A percentile compares a stretch with the other conserved stretches of the same genome.
phyloP scores from a whole-genome alignment of 2,888 invertebrate genomes.

The Tuberolachnus salignus region DNA sequence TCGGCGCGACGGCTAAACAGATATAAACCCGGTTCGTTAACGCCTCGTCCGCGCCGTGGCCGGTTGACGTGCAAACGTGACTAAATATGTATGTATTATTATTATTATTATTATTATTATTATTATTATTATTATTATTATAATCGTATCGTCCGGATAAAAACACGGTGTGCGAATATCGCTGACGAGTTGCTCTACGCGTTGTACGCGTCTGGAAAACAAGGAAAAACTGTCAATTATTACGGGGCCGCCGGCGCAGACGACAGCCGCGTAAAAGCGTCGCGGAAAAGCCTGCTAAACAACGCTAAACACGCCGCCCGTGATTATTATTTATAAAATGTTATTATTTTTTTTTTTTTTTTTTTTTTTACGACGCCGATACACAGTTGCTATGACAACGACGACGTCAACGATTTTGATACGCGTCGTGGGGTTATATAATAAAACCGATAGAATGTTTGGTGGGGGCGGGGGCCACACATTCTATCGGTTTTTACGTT shows the following conservation, averaged over 20 bases:
- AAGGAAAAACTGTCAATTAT: conserved; percentile 34
- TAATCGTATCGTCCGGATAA: not conserved
- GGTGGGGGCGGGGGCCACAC: too few species aligned
- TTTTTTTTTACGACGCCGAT: not conserved
- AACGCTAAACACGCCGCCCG: too few species aligned
- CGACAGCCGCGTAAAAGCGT: not conserved
- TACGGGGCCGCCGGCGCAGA: not conserved
- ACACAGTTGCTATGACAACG: not conserved
- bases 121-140: conserved; percentile 21
- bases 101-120: conserved; percentile 23
- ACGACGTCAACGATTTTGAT: not conserved
- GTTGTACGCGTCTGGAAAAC: not conserved
- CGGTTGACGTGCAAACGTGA: conserved; percentile 54
- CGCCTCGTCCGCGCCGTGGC: not conserved
- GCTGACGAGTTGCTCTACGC: conserved; percentile 3
- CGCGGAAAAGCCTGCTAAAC: too few species aligned
- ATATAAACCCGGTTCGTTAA: not conserved
- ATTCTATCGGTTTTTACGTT: too few species aligned
- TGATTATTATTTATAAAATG: not conserved
- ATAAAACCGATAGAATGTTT: too few species aligned
- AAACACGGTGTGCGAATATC: not conserved
- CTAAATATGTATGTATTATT: conserved; percentile 43
- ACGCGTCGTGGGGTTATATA: too few species aligned
- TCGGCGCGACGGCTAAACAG: too few species aligned
- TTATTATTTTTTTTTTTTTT: not conserved